Evolutionary conservation across 2,113 vertebrate species (phyloP), one percentile per base, ranked within the genome.

Genomic region (Leucopsar rothschildi): DNA sequence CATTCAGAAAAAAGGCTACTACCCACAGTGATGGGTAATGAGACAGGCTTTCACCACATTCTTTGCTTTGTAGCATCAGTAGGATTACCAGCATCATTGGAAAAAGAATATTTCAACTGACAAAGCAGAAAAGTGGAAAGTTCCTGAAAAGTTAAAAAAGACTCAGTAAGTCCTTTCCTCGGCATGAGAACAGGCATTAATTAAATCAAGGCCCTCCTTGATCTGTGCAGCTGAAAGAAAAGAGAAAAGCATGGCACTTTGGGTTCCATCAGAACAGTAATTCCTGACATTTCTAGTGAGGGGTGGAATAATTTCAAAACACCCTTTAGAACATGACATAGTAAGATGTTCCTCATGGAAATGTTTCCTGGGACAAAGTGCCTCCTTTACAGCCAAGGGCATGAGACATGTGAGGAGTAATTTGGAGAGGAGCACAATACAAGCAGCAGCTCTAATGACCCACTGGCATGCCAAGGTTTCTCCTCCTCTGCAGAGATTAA

Each of bases 261-360:
- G 77, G 14, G 23, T n/a, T 78, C 72, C 31, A 57, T 29, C 50
- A 40, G 47, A 53, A 17, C 1, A 79, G 5, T 10, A 59, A 65
- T 37, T 42, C 44, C 60, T 87, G 77, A 22, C 18, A 44, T 49
- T 91, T 81, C 39, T 25, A 25, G 19, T 13, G 24, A 89, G 56
- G 50, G 84, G 53, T 0, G 35, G 37, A 90, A 39, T 18, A 53
- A 42, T 35, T 82, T 25, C 35, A 53, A 64, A 94, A 10, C 5
- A 12, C 15, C 25, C 22, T 69, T 85, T 37, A 80, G 59, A 80
- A 87, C 5, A 7, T 12, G 16, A 21, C 0, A 0, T 11, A 5
- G 42, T 40, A 53, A 92, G 72, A 47, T 22, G 15, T 24, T 86
- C 60, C 49, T 88, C 35, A 37, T 15, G 44, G 18, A 53, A 83